Base-by-base conservation (phyloP, 2,113 vertebrate genomes). In the Cariama cristata region DNA sequence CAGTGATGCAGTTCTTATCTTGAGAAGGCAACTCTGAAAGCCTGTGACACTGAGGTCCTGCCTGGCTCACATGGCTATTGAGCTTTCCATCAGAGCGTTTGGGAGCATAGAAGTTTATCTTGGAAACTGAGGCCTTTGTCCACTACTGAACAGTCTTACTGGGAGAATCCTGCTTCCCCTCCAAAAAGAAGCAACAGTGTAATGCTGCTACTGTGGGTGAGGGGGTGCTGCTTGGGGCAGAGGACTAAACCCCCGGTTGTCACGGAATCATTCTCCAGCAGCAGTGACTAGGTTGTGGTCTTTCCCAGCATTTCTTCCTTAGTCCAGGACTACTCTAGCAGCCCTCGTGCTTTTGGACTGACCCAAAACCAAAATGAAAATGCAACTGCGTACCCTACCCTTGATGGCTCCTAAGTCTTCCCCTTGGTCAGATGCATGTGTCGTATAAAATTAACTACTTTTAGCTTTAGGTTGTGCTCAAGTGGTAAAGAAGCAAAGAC, bases 141-240 rank as follows among this genome's bases (percentile, higher is more conserved):
- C 17, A 9, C 22, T 32, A 27, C 47, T 42, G 28, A 94, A 81
- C 5, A 69, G 18, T 33, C n/a, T 55, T 75, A 24, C 35, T 59
- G 82, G 21, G 33, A 81, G 16, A 74, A 79, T 59, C 62, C n/a
- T 68, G 26, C 27, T 49, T 59, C 40, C 13, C 4, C 12, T 72
- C 28, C 9, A 32, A 59, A 79, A 77, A 75, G 33, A 63, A 93
- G 28, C 13, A 59, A 47, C 6, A 75, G 15, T 17, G 10, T 64
- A 42, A 52, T 49, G 42, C 35, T 58, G 30, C 23, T 58, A 3
- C 32, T 50, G 28, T 35, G 27, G 17, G 14, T 74, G 35, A 69
- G 4, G 6, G 19, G 7, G 4, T 77, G 33, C 1, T 0, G 14
- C 50, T 73, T 1, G 12, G 32, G 33, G 28, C 6, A 60, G 40